Evolutionary conservation across 2,797 vertebrate genomes (phyloP), one percentile per base, ranked within the genome.

Genomic region (Bufotes viridis): DNA sequence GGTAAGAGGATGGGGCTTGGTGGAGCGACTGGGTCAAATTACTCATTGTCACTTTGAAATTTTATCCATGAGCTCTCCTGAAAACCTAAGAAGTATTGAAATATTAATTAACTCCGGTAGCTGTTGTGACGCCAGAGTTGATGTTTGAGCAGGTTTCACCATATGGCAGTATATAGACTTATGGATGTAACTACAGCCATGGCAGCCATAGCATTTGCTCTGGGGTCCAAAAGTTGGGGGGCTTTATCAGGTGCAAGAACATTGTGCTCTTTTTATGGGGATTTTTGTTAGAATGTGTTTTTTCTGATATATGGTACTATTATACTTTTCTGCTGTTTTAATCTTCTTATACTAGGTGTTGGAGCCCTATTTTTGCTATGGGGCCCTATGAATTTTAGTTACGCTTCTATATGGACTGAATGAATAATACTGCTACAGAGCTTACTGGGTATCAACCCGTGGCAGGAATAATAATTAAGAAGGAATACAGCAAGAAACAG

Each of bases 81-180:
- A 94, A 94, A 92, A 92, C 93, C 93, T 91, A 91, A 93, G 91
- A 93, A 93, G 92, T 20, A 95, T 96, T 98, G 93, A 97, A 98
- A 96, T 87, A 96, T 97, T 96, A 91, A 97, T 95, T 94, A 95
- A 91, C 20, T 10, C 89, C 92, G 94, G 90, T 92, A 95, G 91
- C 93, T 94, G 92, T 93, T 94, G 81, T 84, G 57, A 89, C 72
- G 75, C 67, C 60, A 74, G 24, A 57, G 20, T 9, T 22, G 60
- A 22, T 22, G 49, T 53, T 70, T 29, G n/a, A 20, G 22, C 42
- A 75, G 72, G 49, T 51, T 75, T 51, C 1, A 74, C 70, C 17
- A 42, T 49, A 42, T 7, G 20, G 70, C 8, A 42, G 13, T 55
- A 55, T 55, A 55, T 13, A 6, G 53, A 55, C 55, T 14, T 2